Evolutionary conservation across 2,888 invertebrate species (phyloP).

Genomic region (Tridacna gigas): DNA sequence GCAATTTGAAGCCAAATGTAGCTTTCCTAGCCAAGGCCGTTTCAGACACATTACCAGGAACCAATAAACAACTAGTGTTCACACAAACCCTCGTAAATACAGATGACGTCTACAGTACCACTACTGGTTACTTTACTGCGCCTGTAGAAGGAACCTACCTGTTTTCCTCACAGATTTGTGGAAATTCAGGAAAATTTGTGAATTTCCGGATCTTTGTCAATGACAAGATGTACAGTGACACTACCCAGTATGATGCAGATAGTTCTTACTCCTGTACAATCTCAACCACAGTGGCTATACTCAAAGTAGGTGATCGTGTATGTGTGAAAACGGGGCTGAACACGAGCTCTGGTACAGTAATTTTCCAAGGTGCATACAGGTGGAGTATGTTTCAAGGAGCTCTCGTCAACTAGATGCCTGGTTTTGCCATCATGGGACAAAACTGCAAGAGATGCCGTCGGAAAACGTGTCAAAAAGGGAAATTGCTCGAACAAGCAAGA

Average conservation of each 20-base stretch:
- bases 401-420: background rate
- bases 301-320: background rate
- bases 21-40: conserved; percentile 9
- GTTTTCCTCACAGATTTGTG: conserved; percentile 3
- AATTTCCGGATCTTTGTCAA: conserved; percentile 5
- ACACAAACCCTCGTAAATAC: background rate
- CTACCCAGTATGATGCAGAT: background rate
- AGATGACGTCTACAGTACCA: conserved; percentile 11
- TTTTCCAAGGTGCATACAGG: background rate
- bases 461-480: too few species aligned
- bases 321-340: background rate
- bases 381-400: conserved; percentile 8
- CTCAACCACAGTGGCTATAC: background rate
- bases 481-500: too few species aligned
- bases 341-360: background rate
- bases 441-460: too few species aligned
- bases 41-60: background rate
- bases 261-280: background rate
- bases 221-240: background rate
- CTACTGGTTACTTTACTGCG: background rate
- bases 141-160: background rate
- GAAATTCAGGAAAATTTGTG: background rate
- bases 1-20: background rate
- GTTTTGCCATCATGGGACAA: too few species aligned
- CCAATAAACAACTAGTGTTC: background rate